Percentiles rank a stretch among this genome's conserved stretches.
Conservation (phyloP, 2,797 vertebrate species). For the Macrochelys suwanniensis region DNA sequence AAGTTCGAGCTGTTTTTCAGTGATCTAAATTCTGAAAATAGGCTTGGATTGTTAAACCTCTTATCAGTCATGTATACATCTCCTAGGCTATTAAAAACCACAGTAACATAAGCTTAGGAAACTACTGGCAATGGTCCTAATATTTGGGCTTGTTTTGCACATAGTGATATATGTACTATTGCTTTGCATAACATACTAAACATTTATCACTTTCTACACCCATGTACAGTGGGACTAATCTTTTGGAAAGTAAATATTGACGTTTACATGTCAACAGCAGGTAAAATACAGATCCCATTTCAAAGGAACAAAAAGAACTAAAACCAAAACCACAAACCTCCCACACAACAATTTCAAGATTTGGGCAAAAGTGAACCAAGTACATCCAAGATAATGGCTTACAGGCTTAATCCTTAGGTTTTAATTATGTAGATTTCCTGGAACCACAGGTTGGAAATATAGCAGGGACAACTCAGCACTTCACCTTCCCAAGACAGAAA, state of each 20-base stretch:
- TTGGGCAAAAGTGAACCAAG: neutral
- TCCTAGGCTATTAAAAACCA: neutral
- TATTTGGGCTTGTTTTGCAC: neutral
- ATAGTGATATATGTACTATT: fast-evolving
- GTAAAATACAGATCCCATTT: fast-evolving
- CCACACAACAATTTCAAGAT: neutral
- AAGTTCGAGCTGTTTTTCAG: constrained; percentile 66
- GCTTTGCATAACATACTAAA: fast-evolving
- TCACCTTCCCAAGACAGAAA: neutral
- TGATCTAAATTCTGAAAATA: constrained; percentile 34
- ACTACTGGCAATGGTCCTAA: neutral
- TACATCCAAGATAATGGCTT: neutral
- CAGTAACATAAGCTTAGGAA: neutral
- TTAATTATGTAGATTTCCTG: neutral
- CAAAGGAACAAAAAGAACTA: neutral
- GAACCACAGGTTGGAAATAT: neutral
- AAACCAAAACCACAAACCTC: neutral
- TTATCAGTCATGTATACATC: neutral
- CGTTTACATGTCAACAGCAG: neutral
- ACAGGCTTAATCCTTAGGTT: neutral
- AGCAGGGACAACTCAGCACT: neutral
- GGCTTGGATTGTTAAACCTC: constrained; percentile 7
- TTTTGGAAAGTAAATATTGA: neutral
- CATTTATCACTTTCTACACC: neutral
- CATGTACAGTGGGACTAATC: fast-evolving